Conservation (phyloP, 1,140 invertebrate species). For the Hestina assimilis region DNA sequence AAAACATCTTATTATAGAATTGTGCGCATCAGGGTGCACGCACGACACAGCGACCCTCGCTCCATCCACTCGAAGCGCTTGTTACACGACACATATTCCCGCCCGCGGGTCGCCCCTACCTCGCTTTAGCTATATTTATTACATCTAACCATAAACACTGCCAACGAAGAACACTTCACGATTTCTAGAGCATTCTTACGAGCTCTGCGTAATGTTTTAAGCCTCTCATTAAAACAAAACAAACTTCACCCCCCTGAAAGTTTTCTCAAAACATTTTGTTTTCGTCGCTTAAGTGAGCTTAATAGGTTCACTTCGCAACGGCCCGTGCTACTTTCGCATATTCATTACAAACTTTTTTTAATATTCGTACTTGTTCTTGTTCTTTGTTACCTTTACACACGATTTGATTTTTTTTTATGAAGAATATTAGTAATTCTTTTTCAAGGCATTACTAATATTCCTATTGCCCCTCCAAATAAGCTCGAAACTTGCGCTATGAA, state of each 20-base stretch:
- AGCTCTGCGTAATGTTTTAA: conserved; percentile 33
- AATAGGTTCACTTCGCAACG: conserved; percentile 41
- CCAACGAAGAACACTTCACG: conserved; percentile 34
- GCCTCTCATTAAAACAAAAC: conserved; percentile 46
- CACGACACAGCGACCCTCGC: conserved; percentile 29
- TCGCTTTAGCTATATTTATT: conserved; percentile 42
- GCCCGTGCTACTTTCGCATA: conserved; percentile 24
- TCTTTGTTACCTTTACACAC: background rate
- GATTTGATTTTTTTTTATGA: background rate
- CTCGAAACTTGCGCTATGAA: too few species aligned
- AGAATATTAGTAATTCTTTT: too few species aligned
- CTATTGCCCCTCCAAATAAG: too few species aligned
- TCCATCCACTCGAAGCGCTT: conserved; percentile 44
- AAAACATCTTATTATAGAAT: conserved; percentile 35
- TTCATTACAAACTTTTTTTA: conserved; percentile 37
- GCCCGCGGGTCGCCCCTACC: conserved; percentile 36
- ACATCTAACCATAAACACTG: conserved; percentile 38
- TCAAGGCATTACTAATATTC: too few species aligned
- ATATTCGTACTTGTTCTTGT: conserved; percentile 31
- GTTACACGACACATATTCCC: conserved; percentile 49
- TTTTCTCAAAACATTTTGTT: conserved; percentile 40
- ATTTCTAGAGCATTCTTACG: conserved; percentile 29
- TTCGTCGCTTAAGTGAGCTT: conserved; percentile 29
- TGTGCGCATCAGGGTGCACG: conserved; percentile 37
- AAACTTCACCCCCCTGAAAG: conserved; percentile 40